Evolutionary conservation across 2,797 vertebrate species (phyloP).

Genomic region (Scyliorhinus canicula): DNA sequence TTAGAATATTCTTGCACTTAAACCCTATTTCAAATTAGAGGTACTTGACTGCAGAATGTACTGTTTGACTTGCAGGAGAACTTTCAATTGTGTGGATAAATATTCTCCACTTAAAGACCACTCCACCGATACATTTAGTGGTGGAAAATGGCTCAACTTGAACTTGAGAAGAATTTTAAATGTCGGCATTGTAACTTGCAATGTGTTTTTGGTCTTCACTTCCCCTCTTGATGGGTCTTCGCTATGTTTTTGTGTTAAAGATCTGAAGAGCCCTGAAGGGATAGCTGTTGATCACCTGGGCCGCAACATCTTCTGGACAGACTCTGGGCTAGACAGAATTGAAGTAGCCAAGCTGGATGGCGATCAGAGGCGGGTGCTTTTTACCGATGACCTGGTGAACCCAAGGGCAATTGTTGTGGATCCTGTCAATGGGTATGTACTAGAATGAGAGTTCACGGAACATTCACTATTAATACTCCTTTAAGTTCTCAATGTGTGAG

Average conservation of each 20-base stretch:
- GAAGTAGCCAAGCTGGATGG: slow-evolving; percentile 84
- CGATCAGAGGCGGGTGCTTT: slow-evolving; percentile 72
- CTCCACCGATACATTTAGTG: not conserved
- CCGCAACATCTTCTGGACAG: slow-evolving; percentile 86
- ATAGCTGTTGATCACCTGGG: slow-evolving; percentile 79
- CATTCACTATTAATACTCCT: not conserved
- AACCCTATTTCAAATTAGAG: not conserved
- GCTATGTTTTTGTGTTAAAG: slow-evolving; percentile 53
- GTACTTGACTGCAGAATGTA: not conserved
- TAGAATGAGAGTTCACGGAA: not conserved
- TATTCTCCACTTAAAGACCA: not conserved
- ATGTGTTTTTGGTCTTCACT: not conserved
- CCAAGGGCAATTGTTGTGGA: slow-evolving; percentile 78
- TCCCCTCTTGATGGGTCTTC: not conserved
- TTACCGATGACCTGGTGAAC: slow-evolving; percentile 76
- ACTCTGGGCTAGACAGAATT: slow-evolving; percentile 76
- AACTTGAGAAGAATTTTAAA: not conserved
- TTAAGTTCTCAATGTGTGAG: no score
- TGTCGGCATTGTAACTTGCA: not conserved
- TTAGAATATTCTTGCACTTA: not conserved
- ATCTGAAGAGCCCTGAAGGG: slow-evolving; percentile 81
- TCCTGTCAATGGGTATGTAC: slow-evolving; percentile 67
- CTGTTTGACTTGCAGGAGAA: not conserved
- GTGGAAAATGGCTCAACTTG: not conserved
- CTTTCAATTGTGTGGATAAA: not conserved